A percentile compares a stretch with the other conserved stretches of the same genome.
Evolutionary conservation across 1,140 invertebrate species (phyloP).

Genomic region (Periplaneta americana): DNA sequence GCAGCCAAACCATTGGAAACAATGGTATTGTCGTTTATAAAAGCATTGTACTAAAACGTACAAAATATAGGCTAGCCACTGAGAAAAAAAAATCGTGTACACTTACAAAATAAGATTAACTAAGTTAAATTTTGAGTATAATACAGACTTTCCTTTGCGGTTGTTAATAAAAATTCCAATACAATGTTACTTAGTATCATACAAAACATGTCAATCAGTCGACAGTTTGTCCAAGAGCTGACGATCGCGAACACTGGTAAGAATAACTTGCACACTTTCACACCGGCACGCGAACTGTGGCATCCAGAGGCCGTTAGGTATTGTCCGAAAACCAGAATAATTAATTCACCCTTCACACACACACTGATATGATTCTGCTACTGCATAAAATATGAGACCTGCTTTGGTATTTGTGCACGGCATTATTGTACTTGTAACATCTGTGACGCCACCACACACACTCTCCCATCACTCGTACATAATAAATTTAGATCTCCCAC

Average conservation of each 20-base stretch:
- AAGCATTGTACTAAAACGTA: constrained; percentile 50
- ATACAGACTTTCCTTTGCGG: too few relatives aligned
- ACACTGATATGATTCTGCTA: too few relatives aligned
- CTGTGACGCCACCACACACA: not conserved
- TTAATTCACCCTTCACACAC: too few relatives aligned
- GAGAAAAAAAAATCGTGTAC: not conserved
- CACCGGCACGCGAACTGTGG: not conserved
- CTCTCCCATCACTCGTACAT: too few relatives aligned
- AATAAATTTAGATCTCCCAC: not conserved
- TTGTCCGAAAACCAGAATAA: too few relatives aligned
- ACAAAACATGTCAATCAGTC: not conserved
- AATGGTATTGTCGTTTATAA: not conserved
- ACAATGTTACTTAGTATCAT: not conserved
- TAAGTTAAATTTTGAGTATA: not conserved
- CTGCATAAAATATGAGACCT: too few relatives aligned
- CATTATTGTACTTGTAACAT: too few relatives aligned
- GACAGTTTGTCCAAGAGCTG: not conserved
- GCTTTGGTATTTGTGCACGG: not conserved
- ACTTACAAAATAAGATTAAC: not conserved
- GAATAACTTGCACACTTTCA: not conserved
- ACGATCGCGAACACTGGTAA: not conserved
- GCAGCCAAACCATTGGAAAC: not conserved
- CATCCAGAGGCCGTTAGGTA: not conserved
- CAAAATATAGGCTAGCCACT: constrained; percentile 27
- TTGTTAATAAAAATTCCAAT: not conserved